Base-by-base conservation (phyloP, 2,888 invertebrate genomes). In the Tenthredo distinguenda region DNA sequence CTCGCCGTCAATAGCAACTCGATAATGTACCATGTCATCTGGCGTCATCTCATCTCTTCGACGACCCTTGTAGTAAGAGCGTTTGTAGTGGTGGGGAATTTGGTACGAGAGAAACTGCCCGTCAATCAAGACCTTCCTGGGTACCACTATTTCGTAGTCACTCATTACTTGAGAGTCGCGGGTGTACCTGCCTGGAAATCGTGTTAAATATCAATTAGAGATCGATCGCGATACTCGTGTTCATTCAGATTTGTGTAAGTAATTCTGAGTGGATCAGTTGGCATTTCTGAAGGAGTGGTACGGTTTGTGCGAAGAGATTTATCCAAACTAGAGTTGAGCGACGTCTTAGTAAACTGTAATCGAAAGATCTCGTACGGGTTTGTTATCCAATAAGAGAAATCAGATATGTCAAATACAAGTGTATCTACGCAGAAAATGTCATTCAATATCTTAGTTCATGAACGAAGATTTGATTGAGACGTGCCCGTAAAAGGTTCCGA, bases 41-140 rank as follows among this genome's bases (percentile, higher is more conserved):
- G 87, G 84, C 10, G 87, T 86, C 85, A 88, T 85, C 68, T 87
- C 87, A 9, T 72, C 77, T 74, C 87, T 87, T 43, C 87, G 88
- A 55, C 87, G 89, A 83, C 88, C 88, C 79, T 85, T 86, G 87
- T 90, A 87, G 77, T 87, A 88, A 12, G 87, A 84, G 18, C 84
- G 84, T 26, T 90, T 89, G 87, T 90, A 92, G 86, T 91, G 91
- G 88, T 93, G 93, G 18, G 93, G 93, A 84, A 94, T 89, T 65
- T 88, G 90, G 87, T 93, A 91, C 6, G 93, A 92, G 65, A 92
- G 62, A 87, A 94, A 94, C 83, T 88, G 88, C 71, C 93, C 93
- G 34, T 91, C 90, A 85, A 90, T 88, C 21, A 89, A 89, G 43
- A 93, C 93, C 87, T 92, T 93, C 47, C 91, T 89, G 10, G 94